phyloP scores from a whole-genome alignment of 1,140 invertebrate genomes.

The Apis florea region DNA sequence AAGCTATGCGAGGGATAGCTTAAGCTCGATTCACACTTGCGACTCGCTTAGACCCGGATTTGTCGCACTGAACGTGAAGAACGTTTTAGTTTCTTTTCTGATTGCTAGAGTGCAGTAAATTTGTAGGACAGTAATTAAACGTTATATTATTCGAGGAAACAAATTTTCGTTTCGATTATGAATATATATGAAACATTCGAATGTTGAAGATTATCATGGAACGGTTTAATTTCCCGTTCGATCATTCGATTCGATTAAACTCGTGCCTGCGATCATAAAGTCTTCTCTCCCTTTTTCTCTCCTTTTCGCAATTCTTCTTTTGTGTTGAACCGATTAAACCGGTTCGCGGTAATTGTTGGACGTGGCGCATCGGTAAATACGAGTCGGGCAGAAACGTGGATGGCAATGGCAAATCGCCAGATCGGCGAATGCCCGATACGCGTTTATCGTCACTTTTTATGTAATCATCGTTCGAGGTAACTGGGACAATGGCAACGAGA shows the following conservation, averaged over 20 bases:
- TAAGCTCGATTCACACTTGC: no score
- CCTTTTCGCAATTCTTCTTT: not conserved
- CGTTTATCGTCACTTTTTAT: slow-evolving; percentile 36
- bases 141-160: no score
- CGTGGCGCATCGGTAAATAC: slow-evolving; percentile 34
- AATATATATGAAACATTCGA: no score
- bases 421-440: slow-evolving; percentile 16
- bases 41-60: no score
- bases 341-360: slow-evolving; percentile 26
- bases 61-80: no score
- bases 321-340: slow-evolving; percentile 27
- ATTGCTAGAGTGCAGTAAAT: no score
- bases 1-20: not conserved
- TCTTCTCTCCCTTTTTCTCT: not conserved
- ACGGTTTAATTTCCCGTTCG: not conserved
- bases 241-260: not conserved
- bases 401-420: slow-evolving; percentile 38
- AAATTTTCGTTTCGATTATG: no score
- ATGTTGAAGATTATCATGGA: no score
- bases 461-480: slow-evolving; percentile 33
- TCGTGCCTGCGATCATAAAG: not conserved
- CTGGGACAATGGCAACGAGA: slow-evolving; percentile 27
- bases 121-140: no score
- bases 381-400: slow-evolving; percentile 11
- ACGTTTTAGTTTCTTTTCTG: no score